Conservation (phyloP, 2,888 invertebrate species). For the Ornithoptera alexandrae region DNA sequence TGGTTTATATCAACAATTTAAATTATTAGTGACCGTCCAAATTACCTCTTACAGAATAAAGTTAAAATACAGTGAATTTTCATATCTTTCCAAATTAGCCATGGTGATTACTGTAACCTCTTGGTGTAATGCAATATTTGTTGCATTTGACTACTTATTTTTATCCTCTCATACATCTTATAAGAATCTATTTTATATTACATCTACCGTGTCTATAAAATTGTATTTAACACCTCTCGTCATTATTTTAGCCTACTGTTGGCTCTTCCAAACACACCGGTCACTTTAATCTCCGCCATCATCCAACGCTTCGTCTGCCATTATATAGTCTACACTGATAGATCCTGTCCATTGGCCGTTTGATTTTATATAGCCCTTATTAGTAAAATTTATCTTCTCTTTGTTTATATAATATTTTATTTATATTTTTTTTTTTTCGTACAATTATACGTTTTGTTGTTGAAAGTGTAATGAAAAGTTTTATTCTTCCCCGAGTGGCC, state of each 20-base stretch:
- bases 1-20: conserved; percentile 8
- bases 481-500: conserved; percentile 33
- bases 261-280: no score
- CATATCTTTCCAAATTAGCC: background rate
- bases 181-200: no score
- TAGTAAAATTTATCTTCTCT: no score
- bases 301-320: no score
- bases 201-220: no score
- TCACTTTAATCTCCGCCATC: no score
- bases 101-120: background rate
- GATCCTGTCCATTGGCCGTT: no score
- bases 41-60: background rate
- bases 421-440: background rate
- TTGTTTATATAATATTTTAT: background rate
- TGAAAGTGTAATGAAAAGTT: conserved; percentile 22
- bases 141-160: background rate
- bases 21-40: conserved; percentile 2
- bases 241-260: no score
- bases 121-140: background rate
- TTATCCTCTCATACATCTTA: no score
- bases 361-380: no score
- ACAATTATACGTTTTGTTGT: conserved; percentile 4
- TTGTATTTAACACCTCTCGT: no score
- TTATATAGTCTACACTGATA: no score
- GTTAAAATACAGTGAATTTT: background rate